A percentile compares a stretch with the other conserved stretches of the same genome.
These are phyloP conservation scores for Hepsetus odoe DNA, from an alignment of 2,113 vertebrate species.

Conservation along the genomic window DNA sequence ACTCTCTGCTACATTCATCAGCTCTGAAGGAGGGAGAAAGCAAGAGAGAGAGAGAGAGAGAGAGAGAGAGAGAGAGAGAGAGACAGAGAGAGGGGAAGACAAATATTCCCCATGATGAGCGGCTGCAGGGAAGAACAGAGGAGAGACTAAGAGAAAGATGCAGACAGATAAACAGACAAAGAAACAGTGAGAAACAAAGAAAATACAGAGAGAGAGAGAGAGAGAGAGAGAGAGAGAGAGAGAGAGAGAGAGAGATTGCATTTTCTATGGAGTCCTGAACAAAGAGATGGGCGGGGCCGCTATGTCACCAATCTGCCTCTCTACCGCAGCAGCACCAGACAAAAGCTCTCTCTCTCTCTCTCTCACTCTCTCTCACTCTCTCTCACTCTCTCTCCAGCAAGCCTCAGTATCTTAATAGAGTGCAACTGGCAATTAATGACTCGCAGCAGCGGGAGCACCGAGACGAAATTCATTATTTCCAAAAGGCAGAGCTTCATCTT, in stretches of 20 bases:
- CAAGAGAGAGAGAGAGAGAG: conserved; percentile 1
- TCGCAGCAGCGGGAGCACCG: conserved; percentile 53
- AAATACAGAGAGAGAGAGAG: conserved; percentile 4
- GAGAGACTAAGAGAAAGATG: not conserved
- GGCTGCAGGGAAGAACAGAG: not conserved
- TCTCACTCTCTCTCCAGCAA: conserved; percentile 42
- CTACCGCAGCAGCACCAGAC: conserved; percentile 51
- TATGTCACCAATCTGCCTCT: conserved; percentile 37
- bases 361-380: conserved; percentile 40
- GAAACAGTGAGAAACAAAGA: not conserved
- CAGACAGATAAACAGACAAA: conserved; percentile 5
- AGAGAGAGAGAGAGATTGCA: conserved; percentile 42
- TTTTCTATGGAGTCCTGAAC: conserved; percentile 49
- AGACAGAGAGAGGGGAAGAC: conserved; percentile 3
- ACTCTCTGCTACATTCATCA: conserved; percentile 38
- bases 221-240: conserved; percentile 1
- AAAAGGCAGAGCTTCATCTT: conserved; percentile 57
- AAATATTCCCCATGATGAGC: not conserved
- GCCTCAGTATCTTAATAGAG: conserved; percentile 64
- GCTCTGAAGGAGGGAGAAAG: conserved; percentile 18
- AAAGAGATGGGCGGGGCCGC: conserved; percentile 48
- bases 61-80: conserved; percentile 7
- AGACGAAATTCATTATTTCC: conserved; percentile 69
- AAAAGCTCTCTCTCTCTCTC: conserved; percentile 52
- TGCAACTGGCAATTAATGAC: conserved; percentile 69